phyloP scores from a whole-genome alignment of 1,140 invertebrate genomes.

The Teleogryllus occipitalis region DNA sequence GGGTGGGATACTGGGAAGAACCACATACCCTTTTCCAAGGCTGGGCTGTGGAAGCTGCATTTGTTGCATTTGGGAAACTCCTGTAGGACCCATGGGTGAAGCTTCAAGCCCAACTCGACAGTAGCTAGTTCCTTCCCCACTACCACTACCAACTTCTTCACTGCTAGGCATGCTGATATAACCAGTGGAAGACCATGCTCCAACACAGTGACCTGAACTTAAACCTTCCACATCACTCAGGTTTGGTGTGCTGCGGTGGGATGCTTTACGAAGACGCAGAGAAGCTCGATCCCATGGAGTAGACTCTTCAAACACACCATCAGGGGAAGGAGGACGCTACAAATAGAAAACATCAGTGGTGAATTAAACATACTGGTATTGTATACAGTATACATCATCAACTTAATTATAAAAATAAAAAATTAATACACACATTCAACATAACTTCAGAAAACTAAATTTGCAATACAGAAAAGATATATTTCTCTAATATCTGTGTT shows the following conservation, averaged over 20 bases:
- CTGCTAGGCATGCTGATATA: slow-evolving; percentile 20
- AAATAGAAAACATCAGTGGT: neutral
- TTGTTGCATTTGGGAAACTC: neutral
- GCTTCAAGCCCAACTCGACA: slow-evolving; percentile 3
- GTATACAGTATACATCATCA: too few relatives aligned
- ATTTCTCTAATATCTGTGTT: too few relatives aligned
- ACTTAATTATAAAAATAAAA: too few relatives aligned
- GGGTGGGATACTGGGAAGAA: slow-evolving; percentile 11
- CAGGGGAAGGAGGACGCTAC: slow-evolving; percentile 26
- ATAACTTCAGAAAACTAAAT: too few relatives aligned
- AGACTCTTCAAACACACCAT: slow-evolving; percentile 32
- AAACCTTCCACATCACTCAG: slow-evolving; percentile 16
- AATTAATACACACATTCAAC: too few relatives aligned
- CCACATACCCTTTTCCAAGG: slow-evolving; percentile 11
- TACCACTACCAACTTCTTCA: neutral
- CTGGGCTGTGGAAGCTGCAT: neutral
- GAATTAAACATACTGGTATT: too few relatives aligned
- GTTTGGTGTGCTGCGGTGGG: slow-evolving; percentile 13
- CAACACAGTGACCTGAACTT: neutral
- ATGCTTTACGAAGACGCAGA: slow-evolving; percentile 35
- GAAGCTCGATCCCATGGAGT: slow-evolving; percentile 35
- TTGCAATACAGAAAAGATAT: too few relatives aligned
- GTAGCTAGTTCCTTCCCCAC: neutral
- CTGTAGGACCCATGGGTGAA: neutral
- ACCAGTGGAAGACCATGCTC: slow-evolving; percentile 11